These are phyloP conservation scores for Loxodonta africana DNA, from an alignment of 2,113 vertebrate genomes.

Conservation along the genomic window DNA sequence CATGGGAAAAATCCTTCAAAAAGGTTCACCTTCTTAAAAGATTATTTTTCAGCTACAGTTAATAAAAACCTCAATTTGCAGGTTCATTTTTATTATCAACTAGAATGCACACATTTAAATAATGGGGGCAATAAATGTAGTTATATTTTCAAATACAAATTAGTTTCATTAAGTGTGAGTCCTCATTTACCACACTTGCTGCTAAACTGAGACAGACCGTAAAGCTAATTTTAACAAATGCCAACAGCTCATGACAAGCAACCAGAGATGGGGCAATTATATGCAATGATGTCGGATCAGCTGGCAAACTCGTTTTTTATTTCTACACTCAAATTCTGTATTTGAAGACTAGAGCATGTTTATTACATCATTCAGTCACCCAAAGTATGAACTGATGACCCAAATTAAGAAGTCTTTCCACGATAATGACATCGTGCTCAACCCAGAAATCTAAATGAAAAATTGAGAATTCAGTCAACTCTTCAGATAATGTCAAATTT, in stretches of 20 bases:
- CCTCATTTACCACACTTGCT: constrained; percentile 66
- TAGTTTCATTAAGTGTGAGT: constrained; percentile 71
- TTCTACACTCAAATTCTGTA: constrained; percentile 17
- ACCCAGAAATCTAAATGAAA: constrained; percentile 47
- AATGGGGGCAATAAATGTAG: constrained; percentile 67
- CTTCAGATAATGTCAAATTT: background rate
- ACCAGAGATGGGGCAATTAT: constrained; percentile 47
- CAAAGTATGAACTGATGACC: constrained; percentile 24
- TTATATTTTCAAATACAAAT: constrained; percentile 81
- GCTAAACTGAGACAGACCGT: constrained; percentile 61
- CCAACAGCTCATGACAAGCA: constrained; percentile 72
- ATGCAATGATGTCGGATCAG: constrained; percentile 15
- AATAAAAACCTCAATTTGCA: constrained; percentile 39
- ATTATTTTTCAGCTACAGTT: background rate
- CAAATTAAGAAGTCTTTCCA: constrained; percentile 43
- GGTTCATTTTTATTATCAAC: constrained; percentile 53
- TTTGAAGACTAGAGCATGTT: background rate
- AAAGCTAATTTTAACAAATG: constrained; percentile 79
- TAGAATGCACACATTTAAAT: constrained; percentile 48
- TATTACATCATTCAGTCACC: constrained; percentile 50
- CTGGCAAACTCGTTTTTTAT: constrained; percentile 40
- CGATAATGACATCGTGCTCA: background rate
- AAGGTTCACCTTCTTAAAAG: constrained; percentile 46
- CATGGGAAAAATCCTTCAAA: constrained; percentile 10
- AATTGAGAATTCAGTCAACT: constrained; percentile 5